Percentiles rank a stretch among this genome's conserved stretches.
These are phyloP conservation scores for Linepithema humile DNA, from an alignment of 1,140 invertebrate genomes.

Conservation along the genomic window DNA sequence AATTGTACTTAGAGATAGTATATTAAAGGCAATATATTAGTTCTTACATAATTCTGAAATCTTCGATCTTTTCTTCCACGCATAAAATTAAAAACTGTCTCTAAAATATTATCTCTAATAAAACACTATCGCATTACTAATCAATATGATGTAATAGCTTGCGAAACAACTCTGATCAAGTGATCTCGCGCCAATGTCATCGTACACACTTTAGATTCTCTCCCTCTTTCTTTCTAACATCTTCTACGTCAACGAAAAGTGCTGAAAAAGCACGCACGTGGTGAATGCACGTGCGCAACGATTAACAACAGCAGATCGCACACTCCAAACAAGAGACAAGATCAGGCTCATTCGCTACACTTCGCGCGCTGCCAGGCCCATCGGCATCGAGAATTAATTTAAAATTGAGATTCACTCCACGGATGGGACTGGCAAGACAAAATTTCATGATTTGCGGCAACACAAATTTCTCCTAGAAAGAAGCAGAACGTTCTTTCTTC, in stretches of 20 bases:
- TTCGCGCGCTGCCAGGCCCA: conserved; percentile 78
- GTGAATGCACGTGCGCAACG: conserved; percentile 28
- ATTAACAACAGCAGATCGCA: conserved; percentile 56
- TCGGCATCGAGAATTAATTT: neutral
- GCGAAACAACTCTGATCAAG: conserved; percentile 70
- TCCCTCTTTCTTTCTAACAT: conserved; percentile 55
- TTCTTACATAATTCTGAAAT: neutral
- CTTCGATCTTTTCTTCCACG: neutral
- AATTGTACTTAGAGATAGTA: neutral
- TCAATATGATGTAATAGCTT: neutral
- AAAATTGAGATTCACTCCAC: neutral
- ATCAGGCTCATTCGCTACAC: conserved; percentile 65
- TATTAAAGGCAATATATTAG: neutral
- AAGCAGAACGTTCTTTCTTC: neutral
- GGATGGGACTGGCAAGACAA: conserved; percentile 70
- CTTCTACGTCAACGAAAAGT: conserved; percentile 41
- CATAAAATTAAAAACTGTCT: too few species aligned
- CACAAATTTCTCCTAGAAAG: conserved; percentile 21
- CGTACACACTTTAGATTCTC: conserved; percentile 62
- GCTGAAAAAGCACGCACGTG: conserved; percentile 54
- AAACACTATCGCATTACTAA: neutral
- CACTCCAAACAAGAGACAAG: conserved; percentile 59
- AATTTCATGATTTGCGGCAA: conserved; percentile 67
- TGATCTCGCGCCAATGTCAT: conserved; percentile 79
- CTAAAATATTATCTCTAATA: neutral